Percentiles rank a stretch among this genome's conserved stretches.
phyloP scores from a whole-genome alignment of 2,113 vertebrate genomes.

The Saccopteryx bilineata region DNA sequence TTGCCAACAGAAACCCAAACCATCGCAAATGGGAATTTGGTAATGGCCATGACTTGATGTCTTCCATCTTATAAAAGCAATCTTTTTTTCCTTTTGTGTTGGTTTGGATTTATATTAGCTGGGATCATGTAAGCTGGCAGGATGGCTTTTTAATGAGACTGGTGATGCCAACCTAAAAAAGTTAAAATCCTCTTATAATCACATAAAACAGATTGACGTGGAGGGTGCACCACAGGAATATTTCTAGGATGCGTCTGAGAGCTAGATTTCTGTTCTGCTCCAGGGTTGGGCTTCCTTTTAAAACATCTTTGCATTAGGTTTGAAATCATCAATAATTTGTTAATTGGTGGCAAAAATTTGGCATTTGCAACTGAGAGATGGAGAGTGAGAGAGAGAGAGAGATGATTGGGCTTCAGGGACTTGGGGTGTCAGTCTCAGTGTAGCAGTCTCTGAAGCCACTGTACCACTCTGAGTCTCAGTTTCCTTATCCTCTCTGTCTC shows the following conservation, averaged over 20 bases:
- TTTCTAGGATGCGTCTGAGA: background rate
- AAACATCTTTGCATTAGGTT: background rate
- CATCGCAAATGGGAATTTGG: background rate
- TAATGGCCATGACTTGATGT: background rate
- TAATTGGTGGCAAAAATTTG: background rate
- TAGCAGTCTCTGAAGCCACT: background rate
- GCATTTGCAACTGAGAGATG: background rate
- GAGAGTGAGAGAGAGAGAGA: background rate
- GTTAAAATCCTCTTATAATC: background rate
- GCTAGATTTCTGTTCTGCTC: background rate
- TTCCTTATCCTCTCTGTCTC: background rate
- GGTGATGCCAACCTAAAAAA: background rate
- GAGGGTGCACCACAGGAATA: background rate
- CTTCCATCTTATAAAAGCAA: background rate
- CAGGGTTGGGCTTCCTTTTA: background rate
- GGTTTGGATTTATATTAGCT: conserved; percentile 12
- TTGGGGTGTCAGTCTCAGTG: background rate
- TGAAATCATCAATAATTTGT: conserved; percentile 32
- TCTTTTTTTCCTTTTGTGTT: background rate
- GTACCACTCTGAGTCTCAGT: background rate
- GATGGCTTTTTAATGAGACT: background rate
- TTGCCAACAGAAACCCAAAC: background rate
- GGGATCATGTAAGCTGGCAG: background rate
- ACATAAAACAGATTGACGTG: background rate
- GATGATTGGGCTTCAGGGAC: background rate